Evolutionary conservation across 2,888 invertebrate species (phyloP), one percentile per base, ranked within the genome.

Genomic region (Leucophora obtusa): DNA sequence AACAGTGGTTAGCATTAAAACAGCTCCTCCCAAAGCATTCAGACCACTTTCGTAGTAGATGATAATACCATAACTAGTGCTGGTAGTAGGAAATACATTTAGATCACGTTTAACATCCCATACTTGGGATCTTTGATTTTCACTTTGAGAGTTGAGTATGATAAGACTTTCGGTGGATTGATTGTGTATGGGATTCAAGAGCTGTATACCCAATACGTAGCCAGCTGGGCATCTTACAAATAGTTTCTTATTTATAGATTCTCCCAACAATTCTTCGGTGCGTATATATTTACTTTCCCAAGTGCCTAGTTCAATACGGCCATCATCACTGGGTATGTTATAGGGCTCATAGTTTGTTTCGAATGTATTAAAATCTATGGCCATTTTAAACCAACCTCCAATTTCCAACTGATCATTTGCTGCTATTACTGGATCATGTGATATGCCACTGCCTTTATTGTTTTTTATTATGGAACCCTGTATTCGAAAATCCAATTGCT

Each of bases 161-260:
- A 93, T 92, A 75, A 98, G 94, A 84, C 93, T 93, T 91, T 98
- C 98, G 0, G 96, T 94, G 68, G 96, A 97, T 79, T 95, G 93
- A 87, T 96, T 96, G 84, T 96, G 95, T 77, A 97, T 95, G 0
- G 97, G 97, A 91, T 97, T 98, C 5, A 98, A 90, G 15, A 98
- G 92, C 89, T 98, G 97, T 56, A 98, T 93, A 7, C 97, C 97
- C 63, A 98, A 92, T 0, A 96, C 96, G 89, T 94, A 96, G 5
- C 96, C 96, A 1, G 96, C 96, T 79, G 94, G 94, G 83, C 96
- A 95, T 85, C 92, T 92, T 5, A 94, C 92, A 76, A 92, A 92
- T 83, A 94, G 93, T 7, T 92, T 92, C 85, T 93, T 92, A 0
- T 88, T 88, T 21, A 93, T 90, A 68, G 89, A 92, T 84, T 94